Percentiles rank a stretch among this genome's conserved stretches.
Conservation (phyloP, 2,797 vertebrate species). For the Megaceryle alcyon region DNA sequence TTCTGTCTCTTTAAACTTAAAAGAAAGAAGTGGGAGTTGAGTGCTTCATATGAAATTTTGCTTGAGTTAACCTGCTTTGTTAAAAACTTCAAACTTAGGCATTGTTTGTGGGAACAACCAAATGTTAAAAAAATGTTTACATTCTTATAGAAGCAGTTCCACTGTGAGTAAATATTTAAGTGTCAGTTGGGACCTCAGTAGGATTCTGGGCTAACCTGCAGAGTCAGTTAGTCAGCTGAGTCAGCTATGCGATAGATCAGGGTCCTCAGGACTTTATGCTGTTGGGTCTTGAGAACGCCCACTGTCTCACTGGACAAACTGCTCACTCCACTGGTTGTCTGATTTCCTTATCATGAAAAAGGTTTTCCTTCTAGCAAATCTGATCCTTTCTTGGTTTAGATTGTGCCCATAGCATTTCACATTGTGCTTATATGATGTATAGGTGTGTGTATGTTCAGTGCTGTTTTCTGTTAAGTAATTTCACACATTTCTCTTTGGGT, state of each 20-base stretch:
- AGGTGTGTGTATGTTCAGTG: background rate
- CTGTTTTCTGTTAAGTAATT: background rate
- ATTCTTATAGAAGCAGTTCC: background rate
- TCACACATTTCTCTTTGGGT: background rate
- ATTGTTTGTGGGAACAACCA: background rate
- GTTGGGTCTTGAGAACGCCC: rapidly evolving
- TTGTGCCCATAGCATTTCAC: background rate
- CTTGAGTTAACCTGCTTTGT: background rate
- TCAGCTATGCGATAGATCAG: background rate
- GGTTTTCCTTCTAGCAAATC: background rate
- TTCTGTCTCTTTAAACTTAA: background rate
- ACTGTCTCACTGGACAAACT: background rate
- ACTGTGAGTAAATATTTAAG: background rate
- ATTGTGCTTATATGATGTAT: background rate
- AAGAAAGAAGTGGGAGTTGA: background rate
- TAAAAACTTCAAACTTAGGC: background rate
- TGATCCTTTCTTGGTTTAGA: background rate
- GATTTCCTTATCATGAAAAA: background rate
- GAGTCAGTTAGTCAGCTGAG: background rate
- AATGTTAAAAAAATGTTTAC: background rate
- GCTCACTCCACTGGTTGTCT: background rate
- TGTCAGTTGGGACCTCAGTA: background rate
- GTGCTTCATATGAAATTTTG: background rate
- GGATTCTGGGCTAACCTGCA: background rate
- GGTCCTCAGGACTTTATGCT: background rate